Evolutionary conservation across 1,140 invertebrate genomes (phyloP).

Genomic region (Nylanderia fulva): DNA sequence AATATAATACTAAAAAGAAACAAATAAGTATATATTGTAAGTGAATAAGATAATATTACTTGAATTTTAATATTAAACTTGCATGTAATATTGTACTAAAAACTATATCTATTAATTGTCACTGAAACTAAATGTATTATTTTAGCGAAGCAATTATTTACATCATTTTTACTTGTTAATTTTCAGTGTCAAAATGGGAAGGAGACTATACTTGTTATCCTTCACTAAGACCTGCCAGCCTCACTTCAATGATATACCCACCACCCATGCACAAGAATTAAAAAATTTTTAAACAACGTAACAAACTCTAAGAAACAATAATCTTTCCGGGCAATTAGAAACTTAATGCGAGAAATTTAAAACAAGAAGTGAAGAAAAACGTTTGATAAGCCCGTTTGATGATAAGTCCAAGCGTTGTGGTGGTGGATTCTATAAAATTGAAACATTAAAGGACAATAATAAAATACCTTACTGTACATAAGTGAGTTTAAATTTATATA

Average conservation of each 20-base stretch:
- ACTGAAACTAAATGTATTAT: background rate
- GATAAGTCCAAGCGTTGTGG: slow-evolving; percentile 49
- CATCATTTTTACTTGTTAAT: slow-evolving; percentile 29
- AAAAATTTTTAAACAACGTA: slow-evolving; percentile 74
- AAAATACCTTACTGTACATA: slow-evolving; percentile 71
- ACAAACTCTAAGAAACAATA: slow-evolving; percentile 72
- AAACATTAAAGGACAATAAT: slow-evolving; percentile 75
- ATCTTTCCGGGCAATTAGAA: slow-evolving; percentile 59
- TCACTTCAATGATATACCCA: slow-evolving; percentile 81
- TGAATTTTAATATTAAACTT: background rate
- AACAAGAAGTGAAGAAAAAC: slow-evolving; percentile 62
- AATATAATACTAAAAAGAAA: no score
- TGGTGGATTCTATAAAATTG: slow-evolving; percentile 73
- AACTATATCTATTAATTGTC: background rate
- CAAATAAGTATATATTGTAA: background rate
- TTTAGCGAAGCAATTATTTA: background rate
- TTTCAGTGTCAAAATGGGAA: slow-evolving; percentile 86
- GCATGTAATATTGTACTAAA: background rate
- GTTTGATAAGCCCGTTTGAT: slow-evolving; percentile 46
- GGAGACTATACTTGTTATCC: slow-evolving; percentile 84
- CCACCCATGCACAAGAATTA: slow-evolving; percentile 76
- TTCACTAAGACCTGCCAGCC: slow-evolving; percentile 85
- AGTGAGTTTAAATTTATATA: slow-evolving; percentile 49
- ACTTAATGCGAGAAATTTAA: slow-evolving; percentile 59
- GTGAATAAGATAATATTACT: slow-evolving; percentile 1